A percentile compares a stretch with the other conserved stretches of the same genome.
Conservation (phyloP, 1,140 invertebrate genomes). For the Whitmania pigra region DNA sequence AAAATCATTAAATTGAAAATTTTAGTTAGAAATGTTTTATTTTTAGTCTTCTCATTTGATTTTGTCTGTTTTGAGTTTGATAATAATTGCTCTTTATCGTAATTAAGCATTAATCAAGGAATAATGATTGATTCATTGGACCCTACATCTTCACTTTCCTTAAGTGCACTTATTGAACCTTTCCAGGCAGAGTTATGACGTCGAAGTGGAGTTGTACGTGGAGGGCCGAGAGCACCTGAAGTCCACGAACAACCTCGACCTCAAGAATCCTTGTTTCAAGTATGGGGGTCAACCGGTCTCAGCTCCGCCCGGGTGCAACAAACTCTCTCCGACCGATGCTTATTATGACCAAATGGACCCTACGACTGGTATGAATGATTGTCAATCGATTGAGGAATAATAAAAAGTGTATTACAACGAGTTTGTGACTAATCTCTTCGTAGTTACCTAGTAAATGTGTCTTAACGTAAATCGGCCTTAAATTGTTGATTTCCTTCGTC, state of each 20-base stretch:
- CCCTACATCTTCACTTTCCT: not conserved
- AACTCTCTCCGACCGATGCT: conserved; percentile 12
- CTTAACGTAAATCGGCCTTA: no score
- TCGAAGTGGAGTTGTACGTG: conserved; percentile 82
- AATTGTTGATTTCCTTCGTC: not conserved
- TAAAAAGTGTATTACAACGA: no score
- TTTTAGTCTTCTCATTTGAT: not conserved
- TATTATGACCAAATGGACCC: conserved; percentile 17
- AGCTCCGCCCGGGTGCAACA: conserved; percentile 14
- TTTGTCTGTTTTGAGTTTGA: not conserved
- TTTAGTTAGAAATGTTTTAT: not conserved
- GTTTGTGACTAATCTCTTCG: no score
- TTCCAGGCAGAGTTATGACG: conserved; percentile 82
- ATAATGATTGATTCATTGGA: not conserved
- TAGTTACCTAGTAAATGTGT: no score
- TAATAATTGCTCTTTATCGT: no score
- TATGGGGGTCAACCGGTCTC: conserved; percentile 28
- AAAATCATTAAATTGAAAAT: not conserved
- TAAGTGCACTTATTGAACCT: not conserved
- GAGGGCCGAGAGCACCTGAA: conserved; percentile 63
- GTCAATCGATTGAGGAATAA: not conserved
- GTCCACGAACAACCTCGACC: conserved; percentile 69
- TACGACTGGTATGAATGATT: not conserved
- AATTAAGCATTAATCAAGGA: not conserved
- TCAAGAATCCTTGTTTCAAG: conserved; percentile 95